Evolutionary conservation across 2,888 invertebrate species (phyloP), one percentile per base, ranked within the genome.

Genomic region (Drosophila paramelanica): DNA sequence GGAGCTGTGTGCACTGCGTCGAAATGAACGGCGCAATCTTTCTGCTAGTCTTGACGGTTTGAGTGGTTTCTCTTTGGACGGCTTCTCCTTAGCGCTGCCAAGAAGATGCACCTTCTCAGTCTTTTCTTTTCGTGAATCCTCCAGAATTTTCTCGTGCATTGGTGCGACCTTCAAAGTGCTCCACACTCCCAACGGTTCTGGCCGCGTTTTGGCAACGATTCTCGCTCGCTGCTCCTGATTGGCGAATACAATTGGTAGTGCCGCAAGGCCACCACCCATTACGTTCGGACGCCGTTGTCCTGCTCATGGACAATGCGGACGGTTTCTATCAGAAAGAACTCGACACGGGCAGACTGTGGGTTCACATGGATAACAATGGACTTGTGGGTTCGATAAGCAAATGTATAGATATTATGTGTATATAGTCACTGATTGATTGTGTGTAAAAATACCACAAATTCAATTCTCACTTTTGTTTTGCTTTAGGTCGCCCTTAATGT

Each of bases 251-350:
- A 83, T 80, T 75, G 90, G 88, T 73, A 89, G 88, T 79, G 89
- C 89, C 77, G 86, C 84, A 87, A 91, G 91, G 79, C 91, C 90
- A 81, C 91, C 91, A 87, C 91, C 92, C 92, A 92, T 92, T 87
- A 91, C 91, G 90, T 67, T 70, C 60, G 77, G 76, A 71, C 68
- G 68, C 69, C 75, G 55, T 67, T 76, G 65, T 76, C 60, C 57
- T 74, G 74, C 62, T 62, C 61, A 62, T 66, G 73, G 62, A 57
- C 69, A 71, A 52, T 25, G 67, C 49, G 56, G 73, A 62, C 67
- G 62, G 70, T 51, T 74, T 64, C 13, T 71, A 36, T 59, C 25
- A 39, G 46, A 25, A 14, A 47, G 46, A 36, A 45, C 10, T 17
- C 47, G 36, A 36, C 47, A 55, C 45, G 4, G 27, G 6, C 41